phyloP scores from a whole-genome alignment of 2,797 vertebrate species.

The Cyclura pinguis region DNA sequence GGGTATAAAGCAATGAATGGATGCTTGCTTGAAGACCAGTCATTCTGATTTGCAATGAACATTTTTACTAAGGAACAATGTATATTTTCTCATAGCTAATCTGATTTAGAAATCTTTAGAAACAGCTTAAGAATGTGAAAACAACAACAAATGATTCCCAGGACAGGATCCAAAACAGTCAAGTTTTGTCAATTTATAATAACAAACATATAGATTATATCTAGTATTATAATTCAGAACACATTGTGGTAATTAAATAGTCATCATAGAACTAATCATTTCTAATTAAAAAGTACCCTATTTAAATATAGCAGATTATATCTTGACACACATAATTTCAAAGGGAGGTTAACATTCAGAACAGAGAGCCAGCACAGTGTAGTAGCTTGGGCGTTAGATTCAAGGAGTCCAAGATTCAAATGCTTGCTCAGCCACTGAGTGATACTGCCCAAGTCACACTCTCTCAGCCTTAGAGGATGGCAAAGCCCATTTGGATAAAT shows the following conservation, averaged over 20 bases:
- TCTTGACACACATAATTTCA: background rate
- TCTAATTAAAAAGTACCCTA: conserved; percentile 14
- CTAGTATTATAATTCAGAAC: background rate
- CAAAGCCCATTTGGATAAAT: too few relatives aligned
- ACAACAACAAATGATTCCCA: background rate
- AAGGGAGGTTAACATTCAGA: background rate
- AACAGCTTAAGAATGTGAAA: background rate
- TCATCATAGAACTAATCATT: background rate
- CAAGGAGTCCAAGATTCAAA: too few relatives aligned
- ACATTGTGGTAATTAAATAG: background rate
- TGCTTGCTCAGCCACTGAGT: too few relatives aligned
- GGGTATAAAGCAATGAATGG: too few relatives aligned
- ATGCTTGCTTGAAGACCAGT: background rate
- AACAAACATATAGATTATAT: background rate
- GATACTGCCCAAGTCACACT: too few relatives aligned
- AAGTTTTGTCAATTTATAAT: background rate
- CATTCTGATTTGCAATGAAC: background rate
- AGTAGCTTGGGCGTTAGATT: too few relatives aligned
- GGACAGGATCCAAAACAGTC: background rate
- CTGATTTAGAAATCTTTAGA: background rate
- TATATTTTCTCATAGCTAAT: background rate
- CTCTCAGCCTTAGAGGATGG: too few relatives aligned
- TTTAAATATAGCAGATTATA: background rate
- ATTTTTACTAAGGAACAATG: background rate
- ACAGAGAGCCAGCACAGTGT: too few relatives aligned